These are phyloP conservation scores for Trachymyrmex cornetzi DNA, from an alignment of 1,140 invertebrate species.

Conservation along the genomic window DNA sequence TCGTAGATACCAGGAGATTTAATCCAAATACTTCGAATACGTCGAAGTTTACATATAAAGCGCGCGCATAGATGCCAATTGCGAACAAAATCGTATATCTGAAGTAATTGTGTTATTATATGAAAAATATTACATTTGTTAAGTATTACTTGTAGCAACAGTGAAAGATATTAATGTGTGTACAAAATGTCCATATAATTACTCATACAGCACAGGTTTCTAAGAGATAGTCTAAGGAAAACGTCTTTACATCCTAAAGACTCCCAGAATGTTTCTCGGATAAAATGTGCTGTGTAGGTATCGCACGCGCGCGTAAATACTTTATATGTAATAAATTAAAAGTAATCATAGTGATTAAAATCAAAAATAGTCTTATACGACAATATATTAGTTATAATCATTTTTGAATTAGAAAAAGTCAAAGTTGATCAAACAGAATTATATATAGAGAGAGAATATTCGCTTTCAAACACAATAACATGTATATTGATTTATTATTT, in stretches of 20 bases:
- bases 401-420: no score
- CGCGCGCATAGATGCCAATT: not conserved
- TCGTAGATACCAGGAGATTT: conserved; percentile 45
- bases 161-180: not conserved
- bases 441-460: no score
- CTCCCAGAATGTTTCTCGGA: no score
- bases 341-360: no score
- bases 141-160: not conserved
- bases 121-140: not conserved
- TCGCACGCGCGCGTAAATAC: no score
- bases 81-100: not conserved
- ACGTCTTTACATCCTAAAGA: no score
- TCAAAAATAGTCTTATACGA: no score
- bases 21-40: conserved; percentile 57
- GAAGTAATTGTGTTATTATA: not conserved
- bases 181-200: not conserved
- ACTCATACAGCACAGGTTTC: not conserved
- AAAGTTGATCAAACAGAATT: no score
- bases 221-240: no score
- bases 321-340: no score
- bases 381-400: no score
- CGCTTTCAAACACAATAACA: not conserved
- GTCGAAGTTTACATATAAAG: conserved; percentile 2
- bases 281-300: no score
- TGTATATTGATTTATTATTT: not conserved